phyloP scores from a whole-genome alignment of 2,888 invertebrate species.

The Eupithecia exiguata region DNA sequence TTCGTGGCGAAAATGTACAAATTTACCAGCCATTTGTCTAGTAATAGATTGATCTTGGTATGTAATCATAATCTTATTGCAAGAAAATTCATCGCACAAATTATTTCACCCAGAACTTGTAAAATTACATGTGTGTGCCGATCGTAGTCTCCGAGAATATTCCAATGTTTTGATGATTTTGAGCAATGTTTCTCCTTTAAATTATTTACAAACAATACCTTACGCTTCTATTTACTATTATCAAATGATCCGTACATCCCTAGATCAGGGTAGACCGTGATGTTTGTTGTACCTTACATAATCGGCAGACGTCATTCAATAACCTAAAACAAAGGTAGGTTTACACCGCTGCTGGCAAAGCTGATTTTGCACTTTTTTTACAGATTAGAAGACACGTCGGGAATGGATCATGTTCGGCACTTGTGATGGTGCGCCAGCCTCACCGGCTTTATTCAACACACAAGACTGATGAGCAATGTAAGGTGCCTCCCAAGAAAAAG shows the following conservation, averaged over 20 bases:
- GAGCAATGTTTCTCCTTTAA: constrained; percentile 18
- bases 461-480: constrained; percentile 42
- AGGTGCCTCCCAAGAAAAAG: constrained; percentile 51
- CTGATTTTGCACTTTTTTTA: neutral
- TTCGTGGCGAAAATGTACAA: constrained; percentile 80
- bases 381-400: constrained; percentile 71
- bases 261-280: constrained; percentile 54
- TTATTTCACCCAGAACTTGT: neutral
- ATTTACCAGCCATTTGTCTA: constrained; percentile 75
- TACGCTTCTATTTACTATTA: constrained; percentile 12
- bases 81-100: neutral
- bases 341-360: constrained; percentile 33
- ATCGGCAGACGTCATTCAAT: constrained; percentile 72
- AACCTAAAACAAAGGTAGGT: constrained; percentile 66
- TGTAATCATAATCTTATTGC: constrained; percentile 45
- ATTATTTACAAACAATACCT: neutral
- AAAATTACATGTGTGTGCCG: neutral
- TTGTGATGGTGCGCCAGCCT: constrained; percentile 68
- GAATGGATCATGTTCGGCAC: constrained; percentile 71
- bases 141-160: constrained; percentile 9
- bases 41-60: constrained; percentile 75
- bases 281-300: constrained; percentile 77
- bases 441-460: constrained; percentile 53
- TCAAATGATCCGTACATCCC: constrained; percentile 25
- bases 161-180: constrained; percentile 50